Percentiles rank a stretch among this genome's conserved stretches.
Conservation (phyloP, 2,888 invertebrate genomes). For the Nemotelus pantherinus region DNA sequence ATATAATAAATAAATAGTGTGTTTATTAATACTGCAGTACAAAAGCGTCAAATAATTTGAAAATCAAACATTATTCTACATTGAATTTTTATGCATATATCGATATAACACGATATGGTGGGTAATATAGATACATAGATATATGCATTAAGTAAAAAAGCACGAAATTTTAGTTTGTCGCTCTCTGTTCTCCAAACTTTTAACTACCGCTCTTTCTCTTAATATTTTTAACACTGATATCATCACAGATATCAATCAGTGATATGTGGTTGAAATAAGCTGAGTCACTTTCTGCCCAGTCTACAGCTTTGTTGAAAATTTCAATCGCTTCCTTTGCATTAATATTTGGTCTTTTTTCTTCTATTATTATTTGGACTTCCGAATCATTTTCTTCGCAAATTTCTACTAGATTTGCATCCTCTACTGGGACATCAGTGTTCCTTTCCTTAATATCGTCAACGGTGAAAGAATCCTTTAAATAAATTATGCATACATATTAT, state of each 20-base stretch:
- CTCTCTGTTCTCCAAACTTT: slow-evolving; percentile 18
- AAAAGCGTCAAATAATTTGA: no score
- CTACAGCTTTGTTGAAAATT: slow-evolving; percentile 2
- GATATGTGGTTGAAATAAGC: background rate
- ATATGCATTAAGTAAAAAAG: background rate
- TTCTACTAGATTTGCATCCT: slow-evolving; percentile 9
- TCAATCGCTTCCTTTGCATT: slow-evolving; percentile 18
- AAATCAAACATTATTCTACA: no score
- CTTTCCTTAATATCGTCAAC: slow-evolving; percentile 9
- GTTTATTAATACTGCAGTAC: no score
- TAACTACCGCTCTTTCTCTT: slow-evolving; percentile 17
- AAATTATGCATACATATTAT: slow-evolving; percentile 17
- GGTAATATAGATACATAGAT: background rate
- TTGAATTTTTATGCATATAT: no score
- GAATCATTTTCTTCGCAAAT: slow-evolving; percentile 17
- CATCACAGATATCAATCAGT: no score
- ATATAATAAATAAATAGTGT: no score
- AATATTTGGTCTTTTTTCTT: slow-evolving; percentile 17
- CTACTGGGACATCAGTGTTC: slow-evolving; percentile 26
- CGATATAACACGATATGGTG: no score
- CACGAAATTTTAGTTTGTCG: slow-evolving; percentile 6
- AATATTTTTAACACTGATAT: background rate
- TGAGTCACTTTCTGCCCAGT: background rate
- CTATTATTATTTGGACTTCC: slow-evolving; percentile 16
- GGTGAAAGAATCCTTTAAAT: slow-evolving; percentile 26